phyloP scores from a whole-genome alignment of 2,888 invertebrate species.

The Spisula solida region DNA sequence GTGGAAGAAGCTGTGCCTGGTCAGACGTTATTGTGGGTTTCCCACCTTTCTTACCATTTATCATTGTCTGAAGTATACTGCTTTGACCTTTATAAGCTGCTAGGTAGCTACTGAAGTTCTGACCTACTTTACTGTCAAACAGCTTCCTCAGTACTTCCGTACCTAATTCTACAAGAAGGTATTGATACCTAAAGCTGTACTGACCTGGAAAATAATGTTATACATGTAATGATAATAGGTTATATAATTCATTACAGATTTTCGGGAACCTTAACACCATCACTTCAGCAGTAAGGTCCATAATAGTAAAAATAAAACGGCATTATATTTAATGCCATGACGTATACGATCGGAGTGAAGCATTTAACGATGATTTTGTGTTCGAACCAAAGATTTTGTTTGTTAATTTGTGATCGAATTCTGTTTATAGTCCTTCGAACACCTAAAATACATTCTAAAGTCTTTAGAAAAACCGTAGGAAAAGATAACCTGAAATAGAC shows the following conservation, averaged over 20 bases:
- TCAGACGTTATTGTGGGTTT: background rate
- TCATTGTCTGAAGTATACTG: background rate
- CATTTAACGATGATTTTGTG: no score
- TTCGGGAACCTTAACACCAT: background rate
- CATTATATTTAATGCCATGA: no score
- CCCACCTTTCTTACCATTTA: background rate
- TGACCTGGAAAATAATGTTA: background rate
- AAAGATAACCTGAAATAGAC: no score
- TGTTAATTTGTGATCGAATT: no score
- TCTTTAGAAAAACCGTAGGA: no score
- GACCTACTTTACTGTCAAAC: background rate
- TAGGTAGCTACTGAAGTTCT: background rate
- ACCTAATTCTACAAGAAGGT: background rate
- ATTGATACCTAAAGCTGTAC: background rate
- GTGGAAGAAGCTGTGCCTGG: conserved; percentile 3
- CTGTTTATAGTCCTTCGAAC: no score
- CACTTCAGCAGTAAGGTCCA: background rate
- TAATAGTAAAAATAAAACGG: background rate
- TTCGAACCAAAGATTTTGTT: no score
- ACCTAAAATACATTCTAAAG: no score
- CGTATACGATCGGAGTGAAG: no score
- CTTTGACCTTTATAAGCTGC: background rate
- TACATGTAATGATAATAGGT: no score
- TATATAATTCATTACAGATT: background rate
- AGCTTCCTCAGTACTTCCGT: background rate